A percentile compares a stretch with the other conserved stretches of the same genome.
phyloP scores from a whole-genome alignment of 2,113 vertebrate genomes.

The Brachyistius frenatus region DNA sequence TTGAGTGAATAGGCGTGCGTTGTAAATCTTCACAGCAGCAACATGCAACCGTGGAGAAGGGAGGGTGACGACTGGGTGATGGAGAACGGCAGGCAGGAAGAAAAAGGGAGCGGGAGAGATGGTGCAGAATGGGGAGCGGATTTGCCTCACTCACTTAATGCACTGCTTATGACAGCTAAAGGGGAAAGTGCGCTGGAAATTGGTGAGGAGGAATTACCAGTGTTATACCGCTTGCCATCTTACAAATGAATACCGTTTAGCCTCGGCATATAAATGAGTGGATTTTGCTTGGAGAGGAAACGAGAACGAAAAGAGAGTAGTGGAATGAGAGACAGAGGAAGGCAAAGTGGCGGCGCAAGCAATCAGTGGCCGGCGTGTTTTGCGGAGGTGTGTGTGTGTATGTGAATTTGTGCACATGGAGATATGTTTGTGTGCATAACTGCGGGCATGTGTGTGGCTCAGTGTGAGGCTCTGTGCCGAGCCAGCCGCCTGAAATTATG shows the following conservation, averaged over 20 bases:
- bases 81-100: slow-evolving; percentile 50
- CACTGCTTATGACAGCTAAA: slow-evolving; percentile 95
- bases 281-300: slow-evolving; percentile 84
- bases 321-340: slow-evolving; percentile 65
- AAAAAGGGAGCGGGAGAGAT: slow-evolving; percentile 51
- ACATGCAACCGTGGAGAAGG: slow-evolving; percentile 76
- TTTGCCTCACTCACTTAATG: slow-evolving; percentile 84
- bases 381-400: slow-evolving; percentile 60
- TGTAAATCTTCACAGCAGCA: slow-evolving; percentile 95
- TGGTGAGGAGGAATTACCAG: slow-evolving; percentile 91
- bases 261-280: slow-evolving; percentile 92
- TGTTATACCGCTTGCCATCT: slow-evolving; percentile 88
- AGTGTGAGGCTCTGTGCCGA: slow-evolving; percentile 76
- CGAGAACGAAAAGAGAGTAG: slow-evolving; percentile 52
- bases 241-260: slow-evolving; percentile 91
- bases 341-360: slow-evolving; percentile 73
- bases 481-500: slow-evolving; percentile 90
- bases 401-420: slow-evolving; percentile 12
- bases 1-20: slow-evolving; percentile 80
- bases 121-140: slow-evolving; percentile 59
- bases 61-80: slow-evolving; percentile 75
- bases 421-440: slow-evolving; percentile 56
- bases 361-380: slow-evolving; percentile 76
- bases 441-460: slow-evolving; percentile 51
- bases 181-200: slow-evolving; percentile 86